Evolutionary conservation across 2,113 vertebrate species (phyloP).

Genomic region (Corynorhinus townsendii): DNA sequence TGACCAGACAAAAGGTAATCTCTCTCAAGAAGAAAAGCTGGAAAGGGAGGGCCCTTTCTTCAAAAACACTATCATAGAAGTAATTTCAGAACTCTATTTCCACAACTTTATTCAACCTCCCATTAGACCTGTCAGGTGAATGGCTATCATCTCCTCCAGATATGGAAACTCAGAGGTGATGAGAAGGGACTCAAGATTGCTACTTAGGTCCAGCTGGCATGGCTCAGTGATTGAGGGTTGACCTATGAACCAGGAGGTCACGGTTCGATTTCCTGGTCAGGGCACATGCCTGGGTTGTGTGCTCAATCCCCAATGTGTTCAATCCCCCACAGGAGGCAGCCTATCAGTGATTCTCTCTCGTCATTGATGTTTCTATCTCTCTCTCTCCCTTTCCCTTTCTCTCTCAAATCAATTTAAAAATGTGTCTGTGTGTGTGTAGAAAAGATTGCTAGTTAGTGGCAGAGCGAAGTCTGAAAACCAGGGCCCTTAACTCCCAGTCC

Average conservation of each 20-base stretch:
- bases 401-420: too few species aligned
- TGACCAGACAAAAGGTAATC: slow-evolving; percentile 92
- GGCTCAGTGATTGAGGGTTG: too few species aligned
- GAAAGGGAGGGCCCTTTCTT: background rate
- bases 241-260: too few species aligned
- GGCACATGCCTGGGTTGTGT: too few species aligned
- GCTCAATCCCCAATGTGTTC: too few species aligned
- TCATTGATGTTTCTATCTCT: too few species aligned
- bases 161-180: background rate
- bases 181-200: background rate
- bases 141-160: background rate
- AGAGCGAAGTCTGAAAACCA: background rate
- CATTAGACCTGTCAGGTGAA: background rate
- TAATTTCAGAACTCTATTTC: background rate
- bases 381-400: too few species aligned
- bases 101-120: background rate
- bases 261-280: too few species aligned
- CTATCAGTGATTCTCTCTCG: too few species aligned
- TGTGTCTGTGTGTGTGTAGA: too few species aligned
- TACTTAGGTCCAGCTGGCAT: background rate
- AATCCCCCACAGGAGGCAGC: too few species aligned
- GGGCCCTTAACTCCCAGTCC: background rate
- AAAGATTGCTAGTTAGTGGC: background rate
- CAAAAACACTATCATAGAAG: background rate
- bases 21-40: background rate